Evolutionary conservation across 92 coral and sea anemone genomes (phyloP).

Genomic region (Chrysogorgia sp.): DNA sequence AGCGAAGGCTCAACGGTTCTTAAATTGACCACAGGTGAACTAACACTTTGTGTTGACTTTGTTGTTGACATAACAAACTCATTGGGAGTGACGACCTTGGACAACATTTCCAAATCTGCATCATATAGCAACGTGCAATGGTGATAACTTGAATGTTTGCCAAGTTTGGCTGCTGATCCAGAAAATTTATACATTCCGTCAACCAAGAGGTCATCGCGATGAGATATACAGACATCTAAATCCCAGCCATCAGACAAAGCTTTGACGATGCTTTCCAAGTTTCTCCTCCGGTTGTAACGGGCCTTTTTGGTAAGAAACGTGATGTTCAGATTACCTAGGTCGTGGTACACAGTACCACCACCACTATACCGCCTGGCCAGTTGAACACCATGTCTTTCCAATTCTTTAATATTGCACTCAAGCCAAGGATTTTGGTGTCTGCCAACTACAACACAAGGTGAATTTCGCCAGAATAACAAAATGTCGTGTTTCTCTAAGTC

Average conservation of each 20-base stretch:
- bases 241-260: slow-evolving; percentile 82
- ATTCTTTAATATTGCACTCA: slow-evolving; percentile 69
- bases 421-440: slow-evolving; percentile 97
- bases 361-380: slow-evolving; percentile 94
- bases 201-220: slow-evolving; percentile 81
- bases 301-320: slow-evolving; percentile 79
- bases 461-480: slow-evolving; percentile 85
- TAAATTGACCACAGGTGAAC: slow-evolving; percentile 75
- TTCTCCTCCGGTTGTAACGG: slow-evolving; percentile 75
- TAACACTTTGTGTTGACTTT: slow-evolving; percentile 69
- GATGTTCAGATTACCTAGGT: slow-evolving; percentile 80
- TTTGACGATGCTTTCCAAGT: slow-evolving; percentile 72
- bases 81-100: slow-evolving; percentile 67
- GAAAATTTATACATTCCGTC: slow-evolving; percentile 82
- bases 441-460: slow-evolving; percentile 84
- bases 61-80: slow-evolving; percentile 52
- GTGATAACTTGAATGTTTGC: slow-evolving; percentile 70
- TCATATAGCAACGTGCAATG: slow-evolving; percentile 88
- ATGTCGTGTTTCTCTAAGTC: slow-evolving; percentile 76
- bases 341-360: slow-evolving; percentile 95
- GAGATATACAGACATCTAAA: slow-evolving; percentile 70
- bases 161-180: slow-evolving; percentile 94
- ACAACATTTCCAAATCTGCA: slow-evolving; percentile 56
- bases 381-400: slow-evolving; percentile 53
- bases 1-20: slow-evolving; percentile 62